Evolutionary conservation across 2,888 invertebrate species (phyloP).

Genomic region (Tetragonisca angustula): DNA sequence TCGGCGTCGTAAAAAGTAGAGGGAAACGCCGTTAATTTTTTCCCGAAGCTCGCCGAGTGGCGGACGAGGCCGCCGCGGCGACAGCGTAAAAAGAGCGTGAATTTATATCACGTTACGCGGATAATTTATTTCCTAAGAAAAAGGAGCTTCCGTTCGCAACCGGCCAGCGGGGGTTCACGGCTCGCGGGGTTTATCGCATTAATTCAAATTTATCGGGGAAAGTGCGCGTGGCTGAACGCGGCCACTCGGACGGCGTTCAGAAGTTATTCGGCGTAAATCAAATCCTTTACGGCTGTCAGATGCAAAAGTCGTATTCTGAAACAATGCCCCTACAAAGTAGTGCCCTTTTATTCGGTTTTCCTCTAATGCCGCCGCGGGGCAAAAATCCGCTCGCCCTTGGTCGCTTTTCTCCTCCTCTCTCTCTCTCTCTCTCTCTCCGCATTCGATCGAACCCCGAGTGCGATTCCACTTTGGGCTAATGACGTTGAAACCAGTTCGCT

Average conservation of each 20-base stretch:
- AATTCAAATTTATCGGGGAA: conserved; percentile 58
- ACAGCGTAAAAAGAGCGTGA: conserved; percentile 13
- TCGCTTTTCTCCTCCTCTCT: background rate
- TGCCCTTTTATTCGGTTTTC: conserved; percentile 38
- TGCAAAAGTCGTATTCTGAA: conserved; percentile 53
- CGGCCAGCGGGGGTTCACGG: conserved; percentile 19
- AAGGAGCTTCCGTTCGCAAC: conserved; percentile 29
- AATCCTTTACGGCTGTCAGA: conserved; percentile 47
- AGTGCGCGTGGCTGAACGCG: conserved; percentile 27
- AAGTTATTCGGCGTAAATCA: conserved; percentile 63
- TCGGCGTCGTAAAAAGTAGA: background rate
- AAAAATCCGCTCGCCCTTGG: conserved; percentile 51
- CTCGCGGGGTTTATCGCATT: conserved; percentile 45
- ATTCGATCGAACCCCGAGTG: too few species aligned
- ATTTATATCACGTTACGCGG: conserved; percentile 49
- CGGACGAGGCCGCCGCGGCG: background rate
- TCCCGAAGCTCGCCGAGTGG: background rate
- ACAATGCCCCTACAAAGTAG: conserved; percentile 52
- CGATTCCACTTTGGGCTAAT: too few species aligned
- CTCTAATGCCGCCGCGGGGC: conserved; percentile 35
- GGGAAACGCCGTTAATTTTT: conserved; percentile 14
- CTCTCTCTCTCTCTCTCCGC: background rate
- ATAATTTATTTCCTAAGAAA: conserved; percentile 48
- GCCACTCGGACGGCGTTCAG: conserved; percentile 32
- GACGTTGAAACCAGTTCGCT: too few species aligned